Conservation (phyloP, 1,140 invertebrate genomes). For the Himalopsyche phryganea region DNA sequence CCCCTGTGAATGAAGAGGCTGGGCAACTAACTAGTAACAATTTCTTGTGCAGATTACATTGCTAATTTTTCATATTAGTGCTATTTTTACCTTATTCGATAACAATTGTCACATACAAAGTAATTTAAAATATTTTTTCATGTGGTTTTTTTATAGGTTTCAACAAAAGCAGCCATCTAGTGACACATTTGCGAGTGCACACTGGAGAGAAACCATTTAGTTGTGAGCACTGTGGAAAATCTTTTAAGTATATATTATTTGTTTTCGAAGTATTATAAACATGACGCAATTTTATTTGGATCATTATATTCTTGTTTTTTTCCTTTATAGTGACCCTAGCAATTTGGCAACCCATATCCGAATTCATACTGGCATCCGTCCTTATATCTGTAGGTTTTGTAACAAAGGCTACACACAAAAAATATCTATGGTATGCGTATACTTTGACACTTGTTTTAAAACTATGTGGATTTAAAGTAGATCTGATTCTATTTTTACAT, state of each 20-base stretch:
- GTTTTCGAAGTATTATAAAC: not conserved
- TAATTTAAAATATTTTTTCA: too few species aligned
- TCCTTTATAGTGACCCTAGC: slow-evolving; percentile 11
- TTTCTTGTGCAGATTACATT: too few species aligned
- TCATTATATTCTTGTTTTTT: not conserved
- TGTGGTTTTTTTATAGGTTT: too few species aligned
- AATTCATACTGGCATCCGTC: slow-evolving; percentile 73
- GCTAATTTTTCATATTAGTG: too few species aligned
- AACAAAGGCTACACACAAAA: slow-evolving; percentile 13
- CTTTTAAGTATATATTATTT: slow-evolving; percentile 8
- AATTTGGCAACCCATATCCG: slow-evolving; percentile 61
- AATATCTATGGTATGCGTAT: slow-evolving; percentile 15
- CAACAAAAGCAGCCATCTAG: slow-evolving; percentile 12
- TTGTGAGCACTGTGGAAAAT: slow-evolving; percentile 20
- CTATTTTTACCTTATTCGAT: too few species aligned
- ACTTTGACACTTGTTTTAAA: not conserved
- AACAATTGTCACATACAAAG: too few species aligned
- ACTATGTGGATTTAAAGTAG: not conserved
- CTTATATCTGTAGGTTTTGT: slow-evolving; percentile 28
- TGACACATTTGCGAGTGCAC: slow-evolving; percentile 12
- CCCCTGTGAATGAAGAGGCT: too few species aligned
- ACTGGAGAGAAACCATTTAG: slow-evolving; percentile 19
- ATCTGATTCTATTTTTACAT: too few species aligned
- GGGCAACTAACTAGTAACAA: too few species aligned
- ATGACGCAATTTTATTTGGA: not conserved